Percentiles rank a stretch among this genome's conserved stretches.
These are phyloP conservation scores for Villa cingulata DNA, from an alignment of 2,888 invertebrate species.

Conservation along the genomic window DNA sequence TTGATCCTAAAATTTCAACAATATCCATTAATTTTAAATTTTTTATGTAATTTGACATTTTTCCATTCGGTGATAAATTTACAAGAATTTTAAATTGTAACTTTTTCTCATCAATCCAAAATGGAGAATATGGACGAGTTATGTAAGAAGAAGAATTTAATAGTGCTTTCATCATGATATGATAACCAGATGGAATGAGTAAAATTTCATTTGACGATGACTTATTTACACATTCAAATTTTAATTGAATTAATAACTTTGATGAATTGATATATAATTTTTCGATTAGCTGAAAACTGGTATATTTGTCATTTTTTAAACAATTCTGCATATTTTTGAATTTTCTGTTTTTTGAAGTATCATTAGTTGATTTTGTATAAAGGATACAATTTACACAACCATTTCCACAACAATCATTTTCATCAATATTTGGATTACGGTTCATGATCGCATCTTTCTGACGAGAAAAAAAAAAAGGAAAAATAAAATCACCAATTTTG, in stretches of 20 bases:
- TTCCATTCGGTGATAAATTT: slow-evolving; percentile 44
- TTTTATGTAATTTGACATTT: slow-evolving; percentile 44
- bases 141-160: not conserved
- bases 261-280: slow-evolving; percentile 7
- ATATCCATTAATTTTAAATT: slow-evolving; percentile 37
- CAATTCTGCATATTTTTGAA: slow-evolving; percentile 15
- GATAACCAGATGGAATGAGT: slow-evolving; percentile 24
- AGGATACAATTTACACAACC: slow-evolving; percentile 32
- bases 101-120: slow-evolving; percentile 21
- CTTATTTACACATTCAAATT: slow-evolving; percentile 19
- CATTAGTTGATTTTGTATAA: slow-evolving; percentile 19
- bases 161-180: slow-evolving; percentile 17
- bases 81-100: slow-evolving; percentile 45
- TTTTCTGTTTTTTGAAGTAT: slow-evolving; percentile 15
- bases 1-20: slow-evolving; percentile 60
- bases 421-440: not conserved
- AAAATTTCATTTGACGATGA: slow-evolving; percentile 18
- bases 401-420: slow-evolving; percentile 31
- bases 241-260: slow-evolving; percentile 22
- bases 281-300: slow-evolving; percentile 12
- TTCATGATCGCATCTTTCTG: not conserved
- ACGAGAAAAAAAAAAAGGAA: too few species aligned
- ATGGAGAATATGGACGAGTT: slow-evolving; percentile 31
- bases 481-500: too few species aligned
- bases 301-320: slow-evolving; percentile 10